phyloP scores from a whole-genome alignment of 1,140 invertebrate genomes.

The Caenorhabditis inopinata region DNA sequence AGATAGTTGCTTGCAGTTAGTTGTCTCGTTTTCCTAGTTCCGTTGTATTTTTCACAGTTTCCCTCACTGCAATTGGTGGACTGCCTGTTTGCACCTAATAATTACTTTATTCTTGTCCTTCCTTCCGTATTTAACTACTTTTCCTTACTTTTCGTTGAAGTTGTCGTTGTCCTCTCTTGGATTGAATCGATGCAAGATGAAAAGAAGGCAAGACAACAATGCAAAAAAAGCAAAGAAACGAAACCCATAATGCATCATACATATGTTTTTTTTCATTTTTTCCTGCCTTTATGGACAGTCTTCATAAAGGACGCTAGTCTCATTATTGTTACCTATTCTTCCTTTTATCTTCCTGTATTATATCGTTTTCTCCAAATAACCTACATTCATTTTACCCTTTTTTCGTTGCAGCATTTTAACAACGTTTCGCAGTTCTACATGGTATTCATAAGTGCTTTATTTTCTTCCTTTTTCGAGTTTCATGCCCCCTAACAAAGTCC shows the following conservation, averaged over 20 bases:
- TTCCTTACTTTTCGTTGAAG: background rate
- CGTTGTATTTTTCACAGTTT: too few relatives aligned
- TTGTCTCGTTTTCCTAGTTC: too few relatives aligned
- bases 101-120: background rate
- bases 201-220: background rate
- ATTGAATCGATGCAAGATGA: too few relatives aligned
- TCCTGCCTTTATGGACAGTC: background rate
- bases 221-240: background rate
- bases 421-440: too few relatives aligned
- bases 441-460: too few relatives aligned
- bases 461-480: background rate
- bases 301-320: background rate
- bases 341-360: background rate
- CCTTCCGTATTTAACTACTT: background rate
- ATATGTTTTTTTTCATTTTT: too few relatives aligned
- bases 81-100: background rate
- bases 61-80: too few relatives aligned
- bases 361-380: background rate
- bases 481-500: background rate
- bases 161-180: background rate
- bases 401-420: too few relatives aligned
- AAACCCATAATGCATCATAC: background rate
- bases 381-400: background rate
- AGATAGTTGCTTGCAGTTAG: background rate
- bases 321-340: constrained; percentile 19